Evolutionary conservation across 2,797 vertebrate genomes (phyloP).

Genomic region (Echiichthys vipera): DNA sequence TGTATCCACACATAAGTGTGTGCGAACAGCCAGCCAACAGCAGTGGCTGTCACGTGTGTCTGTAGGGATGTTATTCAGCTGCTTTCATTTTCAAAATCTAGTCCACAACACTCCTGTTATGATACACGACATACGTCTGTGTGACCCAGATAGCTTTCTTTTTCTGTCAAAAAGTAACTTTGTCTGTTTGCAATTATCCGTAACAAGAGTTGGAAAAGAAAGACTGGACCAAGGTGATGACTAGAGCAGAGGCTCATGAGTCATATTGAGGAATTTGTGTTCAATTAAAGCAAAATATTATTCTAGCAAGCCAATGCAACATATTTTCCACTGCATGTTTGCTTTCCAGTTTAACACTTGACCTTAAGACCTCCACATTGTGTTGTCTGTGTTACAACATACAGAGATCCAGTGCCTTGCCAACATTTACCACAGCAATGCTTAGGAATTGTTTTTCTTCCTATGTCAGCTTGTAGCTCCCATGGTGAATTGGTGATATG

Average conservation of each 20-base stretch:
- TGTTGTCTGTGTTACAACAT: constrained; percentile 27
- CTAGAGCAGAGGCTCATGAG: constrained; percentile 58
- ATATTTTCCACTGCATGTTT: constrained; percentile 63
- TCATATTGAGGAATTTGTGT: constrained; percentile 71
- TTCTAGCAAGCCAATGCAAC: constrained; percentile 60
- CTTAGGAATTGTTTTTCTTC: background rate
- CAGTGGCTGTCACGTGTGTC: constrained; percentile 56
- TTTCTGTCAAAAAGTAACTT: constrained; percentile 54
- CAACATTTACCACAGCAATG: constrained; percentile 22
- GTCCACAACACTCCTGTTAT: constrained; percentile 58
- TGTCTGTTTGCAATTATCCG: constrained; percentile 79
- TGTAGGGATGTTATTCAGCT: constrained; percentile 62
- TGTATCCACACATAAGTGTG: constrained; percentile 41
- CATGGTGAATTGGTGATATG: constrained; percentile 42
- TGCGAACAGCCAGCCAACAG: constrained; percentile 53
- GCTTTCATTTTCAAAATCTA: constrained; percentile 68
- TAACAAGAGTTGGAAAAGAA: constrained; percentile 56
- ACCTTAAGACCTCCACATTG: constrained; percentile 13
- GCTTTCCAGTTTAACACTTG: constrained; percentile 43
- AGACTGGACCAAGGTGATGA: constrained; percentile 62
- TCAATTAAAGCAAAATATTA: constrained; percentile 72
- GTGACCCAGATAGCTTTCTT: constrained; percentile 73
- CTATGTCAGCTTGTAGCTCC: constrained; percentile 21
- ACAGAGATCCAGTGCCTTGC: constrained; percentile 11
- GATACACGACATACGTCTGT: constrained; percentile 41